These are phyloP conservation scores for Drymonia ruficornis DNA, from an alignment of 2,888 invertebrate genomes.

Conservation along the genomic window DNA sequence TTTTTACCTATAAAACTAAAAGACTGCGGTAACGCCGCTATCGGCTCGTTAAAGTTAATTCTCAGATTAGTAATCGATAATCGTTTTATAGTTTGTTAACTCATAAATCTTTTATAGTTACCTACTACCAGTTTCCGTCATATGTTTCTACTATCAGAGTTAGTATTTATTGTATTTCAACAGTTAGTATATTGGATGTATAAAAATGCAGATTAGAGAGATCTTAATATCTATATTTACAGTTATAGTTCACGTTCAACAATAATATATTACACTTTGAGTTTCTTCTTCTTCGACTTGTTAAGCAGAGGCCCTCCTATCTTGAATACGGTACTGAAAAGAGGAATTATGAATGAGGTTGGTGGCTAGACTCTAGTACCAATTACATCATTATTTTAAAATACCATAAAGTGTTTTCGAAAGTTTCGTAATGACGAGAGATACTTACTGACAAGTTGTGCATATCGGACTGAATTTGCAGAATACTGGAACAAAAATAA, in stretches of 20 bases:
- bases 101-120: too few species aligned
- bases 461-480: slow-evolving; percentile 99
- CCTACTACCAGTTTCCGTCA: too few species aligned
- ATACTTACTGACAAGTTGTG: slow-evolving; percentile 97
- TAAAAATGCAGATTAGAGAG: too few species aligned
- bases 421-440: not conserved
- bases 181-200: too few species aligned
- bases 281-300: slow-evolving; percentile 93
- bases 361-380: too few species aligned
- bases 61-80: not conserved
- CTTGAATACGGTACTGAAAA: slow-evolving; percentile 95
- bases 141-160: too few species aligned
- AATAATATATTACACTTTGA: slow-evolving; percentile 74
- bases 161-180: too few species aligned
- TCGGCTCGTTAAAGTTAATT: not conserved
- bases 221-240: slow-evolving; percentile 2
- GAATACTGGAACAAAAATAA: slow-evolving; percentile 88
- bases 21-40: too few species aligned
- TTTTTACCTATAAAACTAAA: too few species aligned
- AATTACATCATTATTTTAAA: too few species aligned
- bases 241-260: not conserved
- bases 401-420: too few species aligned
- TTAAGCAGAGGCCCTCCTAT: slow-evolving; percentile 91
- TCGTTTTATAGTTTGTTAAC: not conserved
- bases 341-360: slow-evolving; percentile 37